Evolutionary conservation across 1,140 invertebrate genomes (phyloP).

Genomic region (Battus philenor): DNA sequence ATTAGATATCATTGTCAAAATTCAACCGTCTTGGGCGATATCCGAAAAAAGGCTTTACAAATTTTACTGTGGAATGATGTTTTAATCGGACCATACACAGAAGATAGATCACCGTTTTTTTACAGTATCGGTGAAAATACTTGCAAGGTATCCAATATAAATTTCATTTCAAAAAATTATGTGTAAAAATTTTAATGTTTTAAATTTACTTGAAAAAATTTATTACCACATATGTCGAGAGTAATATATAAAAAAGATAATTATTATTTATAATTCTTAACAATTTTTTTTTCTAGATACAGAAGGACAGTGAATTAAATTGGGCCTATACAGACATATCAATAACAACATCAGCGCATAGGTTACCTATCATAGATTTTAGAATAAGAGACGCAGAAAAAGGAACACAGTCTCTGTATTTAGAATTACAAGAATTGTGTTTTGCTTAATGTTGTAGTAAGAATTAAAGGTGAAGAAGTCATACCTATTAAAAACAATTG

Average conservation of each 20-base stretch:
- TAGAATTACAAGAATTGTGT: slow-evolving; percentile 2
- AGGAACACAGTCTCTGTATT: background rate
- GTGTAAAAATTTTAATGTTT: no score
- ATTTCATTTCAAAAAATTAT: no score
- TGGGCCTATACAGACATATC: background rate
- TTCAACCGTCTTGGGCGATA: slow-evolving; percentile 6
- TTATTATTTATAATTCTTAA: background rate
- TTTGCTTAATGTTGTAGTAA: no score
- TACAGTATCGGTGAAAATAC: slow-evolving; percentile 12
- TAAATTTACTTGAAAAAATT: no score
- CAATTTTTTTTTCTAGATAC: background rate
- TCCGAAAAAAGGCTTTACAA: background rate
- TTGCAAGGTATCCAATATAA: slow-evolving; percentile 2
- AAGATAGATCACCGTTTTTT: slow-evolving; percentile 12
- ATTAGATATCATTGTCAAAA: slow-evolving; percentile 18
- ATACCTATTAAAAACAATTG: no score
- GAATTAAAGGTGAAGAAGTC: no score
- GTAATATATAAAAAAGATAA: no score
- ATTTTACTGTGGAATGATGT: slow-evolving; percentile 21
- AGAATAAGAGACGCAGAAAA: background rate
- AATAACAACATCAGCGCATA: background rate
- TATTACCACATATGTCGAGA: no score
- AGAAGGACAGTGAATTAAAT: background rate
- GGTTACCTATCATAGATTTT: slow-evolving; percentile 10
- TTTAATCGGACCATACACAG: slow-evolving; percentile 16